Evolutionary conservation across 2,113 vertebrate species (phyloP).

Genomic region (human (Homo sapiens)): DNA sequence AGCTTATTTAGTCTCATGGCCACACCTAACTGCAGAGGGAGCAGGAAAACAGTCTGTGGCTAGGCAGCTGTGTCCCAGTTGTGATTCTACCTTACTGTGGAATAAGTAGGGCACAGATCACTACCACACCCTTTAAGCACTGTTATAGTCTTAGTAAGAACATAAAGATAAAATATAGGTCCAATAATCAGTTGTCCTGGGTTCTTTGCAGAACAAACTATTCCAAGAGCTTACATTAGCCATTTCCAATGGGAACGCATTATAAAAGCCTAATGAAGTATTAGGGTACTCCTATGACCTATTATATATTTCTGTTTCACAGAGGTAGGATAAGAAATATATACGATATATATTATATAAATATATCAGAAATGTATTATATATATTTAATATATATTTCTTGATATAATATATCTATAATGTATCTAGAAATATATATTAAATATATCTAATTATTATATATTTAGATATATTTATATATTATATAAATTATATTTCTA

Average conservation of each 20-base stretch:
- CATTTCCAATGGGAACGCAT: background rate
- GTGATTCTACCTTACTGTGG: background rate
- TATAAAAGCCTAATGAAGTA: background rate
- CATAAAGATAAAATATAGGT: background rate
- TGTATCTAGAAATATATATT: no score
- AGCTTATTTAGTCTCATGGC: background rate
- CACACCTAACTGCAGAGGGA: background rate
- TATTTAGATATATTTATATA: no score
- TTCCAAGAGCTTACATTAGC: background rate
- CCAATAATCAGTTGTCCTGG: background rate
- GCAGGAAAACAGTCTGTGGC: background rate
- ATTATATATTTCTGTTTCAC: background rate
- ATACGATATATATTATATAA: no score
- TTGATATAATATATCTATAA: no score
- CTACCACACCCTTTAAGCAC: background rate
- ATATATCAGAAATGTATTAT: no score
- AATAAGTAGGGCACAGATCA: background rate
- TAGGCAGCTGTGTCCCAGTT: background rate
- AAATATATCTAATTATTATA: no score
- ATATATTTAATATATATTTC: no score
- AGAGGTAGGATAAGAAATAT: background rate
- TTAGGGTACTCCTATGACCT: background rate
- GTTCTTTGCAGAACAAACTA: background rate
- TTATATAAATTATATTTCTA: no score
- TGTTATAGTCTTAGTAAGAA: background rate